These are phyloP conservation scores for Noctilio leporinus DNA, from an alignment of 2,113 vertebrate genomes.

Conservation along the genomic window DNA sequence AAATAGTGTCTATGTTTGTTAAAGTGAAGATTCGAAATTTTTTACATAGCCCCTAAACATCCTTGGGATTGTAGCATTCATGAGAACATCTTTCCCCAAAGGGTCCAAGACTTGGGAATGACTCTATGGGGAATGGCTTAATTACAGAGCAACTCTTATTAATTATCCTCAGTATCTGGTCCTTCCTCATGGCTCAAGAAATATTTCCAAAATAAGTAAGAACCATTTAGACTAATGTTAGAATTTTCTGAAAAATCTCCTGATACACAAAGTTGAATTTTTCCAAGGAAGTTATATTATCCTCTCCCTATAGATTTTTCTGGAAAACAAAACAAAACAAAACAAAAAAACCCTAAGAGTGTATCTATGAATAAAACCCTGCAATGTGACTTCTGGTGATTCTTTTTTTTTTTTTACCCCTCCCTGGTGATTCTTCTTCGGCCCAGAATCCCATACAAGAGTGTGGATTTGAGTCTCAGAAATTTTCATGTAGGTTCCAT, in stretches of 20 bases:
- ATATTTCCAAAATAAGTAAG: background rate
- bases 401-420: too few relatives aligned
- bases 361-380: background rate
- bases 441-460: background rate
- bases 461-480: background rate
- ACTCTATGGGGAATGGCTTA: background rate
- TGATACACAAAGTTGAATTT: background rate
- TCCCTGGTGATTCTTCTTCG: background rate
- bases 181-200: background rate
- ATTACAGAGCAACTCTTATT: background rate
- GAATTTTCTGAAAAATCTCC: conserved; percentile 25
- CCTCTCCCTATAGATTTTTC: background rate
- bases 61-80: background rate
- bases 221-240: background rate
- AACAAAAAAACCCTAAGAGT: background rate
- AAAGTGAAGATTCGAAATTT: background rate
- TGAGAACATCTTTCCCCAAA: background rate
- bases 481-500: background rate
- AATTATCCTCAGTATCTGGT: background rate
- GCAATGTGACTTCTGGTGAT: background rate
- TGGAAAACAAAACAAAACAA: too few relatives aligned
- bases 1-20: background rate
- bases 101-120: background rate
- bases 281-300: background rate
- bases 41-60: background rate